Base-by-base conservation (phyloP, 2,888 invertebrate genomes). In the Cephus spinipes region DNA sequence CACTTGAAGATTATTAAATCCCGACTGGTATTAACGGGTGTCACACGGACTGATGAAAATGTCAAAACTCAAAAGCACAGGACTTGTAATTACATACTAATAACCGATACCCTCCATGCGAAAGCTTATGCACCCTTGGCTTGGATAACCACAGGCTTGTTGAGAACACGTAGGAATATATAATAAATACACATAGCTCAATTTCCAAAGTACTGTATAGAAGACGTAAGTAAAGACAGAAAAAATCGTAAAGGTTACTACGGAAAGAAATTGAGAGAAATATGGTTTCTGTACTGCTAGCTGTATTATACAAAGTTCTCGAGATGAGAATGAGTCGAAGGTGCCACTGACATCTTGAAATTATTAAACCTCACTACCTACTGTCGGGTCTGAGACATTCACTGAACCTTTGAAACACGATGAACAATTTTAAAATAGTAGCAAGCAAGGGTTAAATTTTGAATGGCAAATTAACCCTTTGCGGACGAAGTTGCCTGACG, bases 41-140 rank as follows among this genome's bases (percentile, higher is more conserved):
- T 77, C 75, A 73, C 55, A 31, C 71, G 77, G 77, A 80, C 79
- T 87, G 85, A 87, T 86, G 84, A 85, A 83, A 87, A 85, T 81
- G 85, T 87, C 86, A 86, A 85, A 85, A 83, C 81, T 77, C 80
- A 40, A 68, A 73, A 79, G 55, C 31, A 76, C 71, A 73, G 68
- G 76, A 84, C 80, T 85, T 82, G 80, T 83, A 85, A 87, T 87
- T 85, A 85, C 82, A 83, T 83, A 84, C 82, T 81, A 79, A 81
- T 81, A 84, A 80, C 84, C 80, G 81, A 82, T 85, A 81, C 79
- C 79, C 55, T 69, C 15, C 33, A 31, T 23, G 74, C 40, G 55
- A 55, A 23, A 55, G 55, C 55, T 55, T 9, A 9, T 2, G 9
- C 6, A 55, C 55, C 55, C 55, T 23, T 55, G 23, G 2, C 9